phyloP scores from a whole-genome alignment of 2,797 vertebrate species.

The Thripadectes ignobilis region DNA sequence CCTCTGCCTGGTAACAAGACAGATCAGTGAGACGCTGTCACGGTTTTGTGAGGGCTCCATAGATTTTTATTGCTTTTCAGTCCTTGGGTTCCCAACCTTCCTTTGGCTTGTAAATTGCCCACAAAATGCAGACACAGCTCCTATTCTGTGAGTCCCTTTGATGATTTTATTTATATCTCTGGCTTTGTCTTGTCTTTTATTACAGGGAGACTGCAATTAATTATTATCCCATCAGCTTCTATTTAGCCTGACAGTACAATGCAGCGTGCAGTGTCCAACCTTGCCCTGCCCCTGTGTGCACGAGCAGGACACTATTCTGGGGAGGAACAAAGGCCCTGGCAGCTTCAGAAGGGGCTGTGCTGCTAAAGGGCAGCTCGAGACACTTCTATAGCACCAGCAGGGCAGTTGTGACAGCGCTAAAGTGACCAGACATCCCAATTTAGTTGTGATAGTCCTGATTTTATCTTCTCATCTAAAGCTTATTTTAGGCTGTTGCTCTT shows the following conservation, averaged over 20 bases:
- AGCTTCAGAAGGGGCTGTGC: constrained; percentile 37
- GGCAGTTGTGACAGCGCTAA: background rate
- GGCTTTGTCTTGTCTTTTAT: constrained; percentile 75
- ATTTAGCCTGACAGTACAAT: constrained; percentile 69
- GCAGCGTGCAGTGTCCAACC: constrained; percentile 39
- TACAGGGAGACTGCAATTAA: constrained; percentile 76
- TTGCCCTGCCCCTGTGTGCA: constrained; percentile 45
- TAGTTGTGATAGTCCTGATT: background rate
- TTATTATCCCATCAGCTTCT: constrained; percentile 76
- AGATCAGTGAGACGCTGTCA: constrained; percentile 50
- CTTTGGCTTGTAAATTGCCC: constrained; percentile 72
- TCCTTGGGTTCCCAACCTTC: constrained; percentile 73
- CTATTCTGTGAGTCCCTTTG: constrained; percentile 63
- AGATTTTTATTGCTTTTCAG: constrained; percentile 71
- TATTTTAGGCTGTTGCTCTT: background rate
- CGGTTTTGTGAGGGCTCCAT: constrained; percentile 48
- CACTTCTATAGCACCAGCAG: background rate
- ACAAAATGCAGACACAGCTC: constrained; percentile 69
- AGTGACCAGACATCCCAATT: background rate
- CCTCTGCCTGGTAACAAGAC: constrained; percentile 69
- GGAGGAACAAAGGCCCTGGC: constrained; percentile 52
- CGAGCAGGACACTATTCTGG: constrained; percentile 50
- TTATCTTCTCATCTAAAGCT: background rate
- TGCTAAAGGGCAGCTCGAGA: constrained; percentile 34
- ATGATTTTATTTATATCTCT: constrained; percentile 75